A percentile compares a stretch with the other conserved stretches of the same genome.
These are phyloP conservation scores for Sminthurides aquaticus DNA, from an alignment of 2,888 invertebrate species.

Conservation along the genomic window DNA sequence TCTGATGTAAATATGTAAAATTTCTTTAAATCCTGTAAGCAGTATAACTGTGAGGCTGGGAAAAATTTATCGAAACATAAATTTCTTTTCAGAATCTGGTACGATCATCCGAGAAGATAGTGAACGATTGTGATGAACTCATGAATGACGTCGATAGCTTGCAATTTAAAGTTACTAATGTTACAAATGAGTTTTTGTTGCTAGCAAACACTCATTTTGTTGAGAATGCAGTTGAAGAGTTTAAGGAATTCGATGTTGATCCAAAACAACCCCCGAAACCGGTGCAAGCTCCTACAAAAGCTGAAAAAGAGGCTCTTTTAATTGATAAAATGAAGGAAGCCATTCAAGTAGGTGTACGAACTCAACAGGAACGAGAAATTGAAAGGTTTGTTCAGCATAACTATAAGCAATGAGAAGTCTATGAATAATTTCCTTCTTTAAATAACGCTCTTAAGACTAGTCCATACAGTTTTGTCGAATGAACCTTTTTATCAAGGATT, in stretches of 20 bases:
- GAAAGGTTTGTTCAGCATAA: constrained; percentile 45
- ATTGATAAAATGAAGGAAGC: constrained; percentile 53
- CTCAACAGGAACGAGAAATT: constrained; percentile 63
- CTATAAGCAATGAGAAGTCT: background rate
- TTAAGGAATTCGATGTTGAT: constrained; percentile 19
- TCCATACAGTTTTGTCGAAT: background rate
- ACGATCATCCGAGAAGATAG: constrained; percentile 49
- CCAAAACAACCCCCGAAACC: constrained; percentile 44
- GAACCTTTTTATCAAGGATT: background rate
- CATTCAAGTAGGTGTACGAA: constrained; percentile 57
- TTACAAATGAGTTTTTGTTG: constrained; percentile 62
- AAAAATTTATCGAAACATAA: background rate
- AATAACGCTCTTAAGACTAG: too few species aligned
- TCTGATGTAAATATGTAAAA: constrained; percentile 56
- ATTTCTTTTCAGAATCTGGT: constrained; percentile 47
- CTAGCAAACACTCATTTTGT: constrained; percentile 85
- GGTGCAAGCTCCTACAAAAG: constrained; percentile 47
- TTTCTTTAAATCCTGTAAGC: background rate
- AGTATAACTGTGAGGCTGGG: too few species aligned
- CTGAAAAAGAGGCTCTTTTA: constrained; percentile 51
- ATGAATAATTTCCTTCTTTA: background rate
- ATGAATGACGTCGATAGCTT: constrained; percentile 50
- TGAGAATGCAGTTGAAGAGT: constrained; percentile 75
- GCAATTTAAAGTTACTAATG: constrained; percentile 48
- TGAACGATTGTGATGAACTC: constrained; percentile 49